Evolutionary conservation across 2,797 vertebrate species (phyloP), one percentile per base, ranked within the genome.

Genomic region (Natrix natrix): DNA sequence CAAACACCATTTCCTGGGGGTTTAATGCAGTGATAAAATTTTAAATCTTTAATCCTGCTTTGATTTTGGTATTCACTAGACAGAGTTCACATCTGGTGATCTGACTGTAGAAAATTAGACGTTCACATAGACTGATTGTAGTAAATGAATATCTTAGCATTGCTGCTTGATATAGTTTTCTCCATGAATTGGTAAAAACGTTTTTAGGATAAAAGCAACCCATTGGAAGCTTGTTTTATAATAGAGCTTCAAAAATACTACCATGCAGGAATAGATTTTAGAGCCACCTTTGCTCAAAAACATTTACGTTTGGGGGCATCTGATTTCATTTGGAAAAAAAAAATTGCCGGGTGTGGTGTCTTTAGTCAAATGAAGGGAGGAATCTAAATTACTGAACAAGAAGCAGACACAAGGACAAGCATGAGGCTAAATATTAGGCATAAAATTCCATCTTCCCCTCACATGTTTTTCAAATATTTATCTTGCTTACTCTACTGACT

Each of bases 81-180:
- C 28, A 28, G n/a, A 87, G 48, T 91, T 88, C 87, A 59, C 37
- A 26, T 61, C 90, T 69, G 52, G 24, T 56, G 52, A 57, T 69
- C 66, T 22, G 11, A 56, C 59, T 87, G 90, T 32, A 90, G 78
- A 87, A 32, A 66, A 90, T 74, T 48, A 93, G 57, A 20, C 20
- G 59, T 90, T 69, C 60, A 87, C 4, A 92, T 90, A 86, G 88
- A 55, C 56, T 74, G 60, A 90, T 3, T 32, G 48, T 57, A 61
- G 86, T 17, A 87, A 93, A 91, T 56, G 91, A 93, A 88, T 63
- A 48, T 91, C 87, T 55, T 28, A 12, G 55, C 37, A 54, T 74
- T 83, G 17, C 61, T 69, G 32, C 83, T 90, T 90, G 90, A 69
- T 52, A 69, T 16, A 55, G 37, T 20, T 90, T 90, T 91, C 86